Evolutionary conservation across 2,797 vertebrate species (phyloP).

Genomic region (Urosaurus nigricauda): DNA sequence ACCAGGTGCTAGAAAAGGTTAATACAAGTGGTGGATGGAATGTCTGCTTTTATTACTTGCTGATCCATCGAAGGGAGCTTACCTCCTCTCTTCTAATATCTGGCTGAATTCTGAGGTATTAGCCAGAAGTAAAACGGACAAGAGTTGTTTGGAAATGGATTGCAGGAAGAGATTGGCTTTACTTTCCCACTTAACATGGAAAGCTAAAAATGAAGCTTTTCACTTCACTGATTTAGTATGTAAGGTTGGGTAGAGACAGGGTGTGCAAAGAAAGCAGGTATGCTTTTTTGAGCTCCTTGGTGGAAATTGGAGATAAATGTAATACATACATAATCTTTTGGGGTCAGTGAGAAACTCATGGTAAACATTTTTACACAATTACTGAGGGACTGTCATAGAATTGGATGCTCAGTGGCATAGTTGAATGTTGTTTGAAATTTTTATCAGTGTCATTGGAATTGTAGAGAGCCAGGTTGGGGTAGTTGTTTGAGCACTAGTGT

Average conservation of each 20-base stretch:
- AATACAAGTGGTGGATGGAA: too few species aligned
- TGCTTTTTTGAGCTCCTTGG: neutral
- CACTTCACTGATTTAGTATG: neutral
- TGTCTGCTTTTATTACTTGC: too few species aligned
- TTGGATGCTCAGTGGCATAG: neutral
- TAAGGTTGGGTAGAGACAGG: neutral
- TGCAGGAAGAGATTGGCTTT: neutral
- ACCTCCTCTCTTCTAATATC: too few species aligned
- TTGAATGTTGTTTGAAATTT: neutral
- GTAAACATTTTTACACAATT: neutral
- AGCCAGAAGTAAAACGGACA: neutral
- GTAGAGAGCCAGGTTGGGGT: neutral
- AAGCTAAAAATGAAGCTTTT: neutral
- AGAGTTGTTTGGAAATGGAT: neutral
- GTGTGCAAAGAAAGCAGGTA: neutral
- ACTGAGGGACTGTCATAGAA: neutral
- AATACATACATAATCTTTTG: neutral
- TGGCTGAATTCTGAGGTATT: neutral
- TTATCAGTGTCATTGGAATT: neutral
- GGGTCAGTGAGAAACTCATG: neutral
- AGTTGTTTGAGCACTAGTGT: too few species aligned
- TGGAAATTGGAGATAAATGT: neutral
- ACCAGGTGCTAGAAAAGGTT: too few species aligned
- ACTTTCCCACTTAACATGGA: neutral
- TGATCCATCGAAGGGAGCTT: too few species aligned